Evolutionary conservation across 23 tunicate genomes (phyloP), one percentile per base, ranked within the genome.

Genomic region (Halocynthia aurantium): DNA sequence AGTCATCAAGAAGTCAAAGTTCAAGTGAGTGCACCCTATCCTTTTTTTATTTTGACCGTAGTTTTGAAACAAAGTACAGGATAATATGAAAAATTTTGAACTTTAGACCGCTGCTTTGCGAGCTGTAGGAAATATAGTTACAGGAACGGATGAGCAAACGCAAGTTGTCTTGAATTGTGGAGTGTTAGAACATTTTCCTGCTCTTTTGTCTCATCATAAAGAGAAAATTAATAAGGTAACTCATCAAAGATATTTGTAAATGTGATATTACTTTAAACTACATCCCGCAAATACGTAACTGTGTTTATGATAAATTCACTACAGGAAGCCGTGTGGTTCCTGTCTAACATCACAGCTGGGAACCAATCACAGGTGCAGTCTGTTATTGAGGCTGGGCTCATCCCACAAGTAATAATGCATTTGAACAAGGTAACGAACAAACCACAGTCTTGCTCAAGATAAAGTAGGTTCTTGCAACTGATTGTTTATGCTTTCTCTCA

Each of bases 301-400:
- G 2, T n/a, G 2, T 58, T n/a, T 5, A 13, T 58, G 17, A 58
- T 58, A 58, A 58, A 58, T 58, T 58, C 17, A 13, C 63, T 64
- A 10, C 62, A 92, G 99, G 99, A 94, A 81, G 99, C 99, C 6
- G 99, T 94, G 10, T 94, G 99, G 99, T 94, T 94, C 63, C 61
- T 94, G 50, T 94, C 99, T 13, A 94, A 94, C 87, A 94, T 94
- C 72, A 94, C 99, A 5, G 99, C 99, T 61, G 99, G 99, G 8
- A 94, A 94, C 78, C 99, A 94, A 52, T 17, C 80, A 5, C 99
- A 94, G 78, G 99, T 94, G 40, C 96, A 94, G 75, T 90, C 99
- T 62, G 99, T 94, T 49, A 88, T 94, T 49, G 90, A 88, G 21
- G 95, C 95, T 7, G 99, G 99, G 12, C 82, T 94, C n/a, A 94